These are phyloP conservation scores for Phalacrocorax brasilianus DNA, from an alignment of 2,113 vertebrate genomes.

Conservation along the genomic window DNA sequence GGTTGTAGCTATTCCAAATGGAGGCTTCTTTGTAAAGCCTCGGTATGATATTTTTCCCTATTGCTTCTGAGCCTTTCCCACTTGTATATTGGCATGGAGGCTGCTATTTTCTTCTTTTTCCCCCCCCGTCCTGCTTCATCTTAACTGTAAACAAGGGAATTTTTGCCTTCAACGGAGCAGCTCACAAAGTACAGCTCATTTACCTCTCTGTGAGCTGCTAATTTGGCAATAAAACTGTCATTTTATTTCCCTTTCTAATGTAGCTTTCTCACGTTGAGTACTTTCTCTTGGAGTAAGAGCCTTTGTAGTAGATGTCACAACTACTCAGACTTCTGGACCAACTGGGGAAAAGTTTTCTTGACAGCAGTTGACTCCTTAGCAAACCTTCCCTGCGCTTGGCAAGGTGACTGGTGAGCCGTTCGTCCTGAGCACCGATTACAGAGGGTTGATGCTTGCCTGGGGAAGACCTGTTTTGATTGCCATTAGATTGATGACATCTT, in stretches of 20 bases:
- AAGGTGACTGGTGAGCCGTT: background rate
- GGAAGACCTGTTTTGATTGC: background rate
- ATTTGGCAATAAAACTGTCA: constrained; percentile 44
- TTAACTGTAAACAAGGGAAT: constrained; percentile 11
- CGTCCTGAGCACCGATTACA: background rate
- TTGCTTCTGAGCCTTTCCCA: constrained; percentile 40
- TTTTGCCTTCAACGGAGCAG: constrained; percentile 14
- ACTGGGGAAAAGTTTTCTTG: background rate
- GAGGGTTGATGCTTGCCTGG: background rate
- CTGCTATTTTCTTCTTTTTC: background rate
- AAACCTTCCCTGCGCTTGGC: background rate
- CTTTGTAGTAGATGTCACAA: background rate
- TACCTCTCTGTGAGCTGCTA: background rate
- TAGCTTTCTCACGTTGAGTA: background rate
- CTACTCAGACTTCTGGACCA: constrained; percentile 4
- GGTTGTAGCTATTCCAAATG: constrained; percentile 34
- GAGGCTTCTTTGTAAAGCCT: background rate
- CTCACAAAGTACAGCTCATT: background rate
- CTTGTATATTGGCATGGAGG: background rate
- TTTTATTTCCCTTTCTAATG: background rate
- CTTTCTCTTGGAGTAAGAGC: background rate
- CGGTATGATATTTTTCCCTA: background rate
- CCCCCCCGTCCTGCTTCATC: background rate
- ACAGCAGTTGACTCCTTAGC: background rate
- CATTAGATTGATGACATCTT: background rate